Conservation (phyloP, 2,113 vertebrate genomes). For the Picathartes gymnocephalus region DNA sequence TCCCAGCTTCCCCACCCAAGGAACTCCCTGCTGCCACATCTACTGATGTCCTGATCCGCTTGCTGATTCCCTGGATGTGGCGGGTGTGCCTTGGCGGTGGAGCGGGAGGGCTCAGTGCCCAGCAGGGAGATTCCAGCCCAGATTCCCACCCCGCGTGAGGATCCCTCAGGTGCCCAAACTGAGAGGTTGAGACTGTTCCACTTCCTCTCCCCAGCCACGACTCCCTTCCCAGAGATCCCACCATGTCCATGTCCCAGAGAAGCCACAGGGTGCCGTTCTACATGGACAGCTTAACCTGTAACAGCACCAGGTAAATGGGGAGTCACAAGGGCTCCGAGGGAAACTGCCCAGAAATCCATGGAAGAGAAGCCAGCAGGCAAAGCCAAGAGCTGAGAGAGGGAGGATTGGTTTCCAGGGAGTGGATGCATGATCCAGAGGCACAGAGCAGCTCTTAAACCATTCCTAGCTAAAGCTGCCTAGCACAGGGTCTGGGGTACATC, state of each 20-base stretch:
- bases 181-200: neutral
- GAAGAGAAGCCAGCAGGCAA: neutral
- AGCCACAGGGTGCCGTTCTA: constrained; percentile 67
- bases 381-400: neutral
- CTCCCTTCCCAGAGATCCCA: constrained; percentile 30
- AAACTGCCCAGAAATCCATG: neutral
- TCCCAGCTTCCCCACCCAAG: neutral
- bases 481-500: neutral
- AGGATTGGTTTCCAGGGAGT: neutral
- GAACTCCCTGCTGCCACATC: neutral
- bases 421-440: neutral
- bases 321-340: neutral
- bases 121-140: neutral
- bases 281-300: constrained; percentile 47
- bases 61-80: neutral
- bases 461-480: neutral
- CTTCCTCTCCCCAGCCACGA: constrained; percentile 26
- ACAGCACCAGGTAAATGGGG: constrained; percentile 45
- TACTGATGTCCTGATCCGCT: fast-evolving
- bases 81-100: neutral
- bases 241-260: constrained; percentile 6
- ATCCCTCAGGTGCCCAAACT: neutral
- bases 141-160: neutral
- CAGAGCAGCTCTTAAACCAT: neutral
- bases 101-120: neutral